These are phyloP conservation scores for Nephrotoma appendiculata DNA, from an alignment of 2,888 invertebrate species.

Conservation along the genomic window DNA sequence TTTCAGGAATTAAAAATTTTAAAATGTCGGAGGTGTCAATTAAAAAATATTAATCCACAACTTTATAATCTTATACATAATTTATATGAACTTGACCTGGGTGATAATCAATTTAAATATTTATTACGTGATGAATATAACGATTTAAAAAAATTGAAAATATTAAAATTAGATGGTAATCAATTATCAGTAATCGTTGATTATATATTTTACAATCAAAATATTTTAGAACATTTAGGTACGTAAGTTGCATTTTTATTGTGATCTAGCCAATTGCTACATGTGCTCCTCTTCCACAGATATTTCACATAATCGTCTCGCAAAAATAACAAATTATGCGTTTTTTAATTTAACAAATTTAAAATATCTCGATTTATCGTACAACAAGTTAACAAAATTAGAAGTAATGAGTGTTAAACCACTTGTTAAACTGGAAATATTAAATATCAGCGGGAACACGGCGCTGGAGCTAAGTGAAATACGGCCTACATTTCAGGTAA, in stretches of 20 bases:
- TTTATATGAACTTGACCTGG: conserved; percentile 58
- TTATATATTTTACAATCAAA: conserved; percentile 43
- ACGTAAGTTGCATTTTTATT: conserved; percentile 10
- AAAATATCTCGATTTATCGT: conserved; percentile 55
- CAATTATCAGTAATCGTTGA: conserved; percentile 61
- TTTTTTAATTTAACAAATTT: conserved; percentile 57
- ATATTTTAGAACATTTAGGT: conserved; percentile 30
- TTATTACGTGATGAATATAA: conserved; percentile 56
- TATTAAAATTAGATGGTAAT: conserved; percentile 57
- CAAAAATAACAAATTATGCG: conserved; percentile 56
- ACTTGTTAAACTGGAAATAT: conserved; percentile 38
- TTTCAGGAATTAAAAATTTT: conserved; percentile 54
- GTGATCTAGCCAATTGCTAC: conserved; percentile 4
- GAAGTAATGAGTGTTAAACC: conserved; percentile 39
- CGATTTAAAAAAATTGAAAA: conserved; percentile 48
- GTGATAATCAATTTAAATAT: conserved; percentile 63
- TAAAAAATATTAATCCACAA: conserved; percentile 61
- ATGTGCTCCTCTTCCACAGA: conserved; percentile 21
- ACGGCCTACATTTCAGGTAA: conserved; percentile 29
- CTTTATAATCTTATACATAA: conserved; percentile 61
- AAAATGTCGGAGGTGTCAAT: conserved; percentile 55
- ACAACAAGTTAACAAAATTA: conserved; percentile 56
- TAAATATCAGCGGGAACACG: conserved; percentile 54
- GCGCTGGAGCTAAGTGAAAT: conserved; percentile 30
- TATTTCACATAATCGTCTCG: conserved; percentile 57